A percentile compares a stretch with the other conserved stretches of the same genome.
Conservation (phyloP, 2,113 vertebrate genomes). For the Saccopteryx bilineata region DNA sequence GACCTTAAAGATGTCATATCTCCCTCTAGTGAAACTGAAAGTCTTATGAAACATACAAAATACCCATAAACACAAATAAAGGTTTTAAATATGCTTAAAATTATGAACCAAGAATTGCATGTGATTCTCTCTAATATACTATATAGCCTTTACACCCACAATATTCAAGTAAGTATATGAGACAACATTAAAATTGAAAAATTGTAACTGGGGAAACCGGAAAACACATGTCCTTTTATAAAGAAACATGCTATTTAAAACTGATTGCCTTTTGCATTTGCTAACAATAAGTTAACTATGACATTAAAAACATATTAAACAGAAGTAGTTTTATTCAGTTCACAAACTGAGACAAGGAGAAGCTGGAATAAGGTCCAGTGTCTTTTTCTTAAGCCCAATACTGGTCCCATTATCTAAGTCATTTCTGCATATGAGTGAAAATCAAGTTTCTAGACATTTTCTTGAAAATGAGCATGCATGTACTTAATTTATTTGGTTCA, state of each 20-base stretch:
- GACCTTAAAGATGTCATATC: background rate
- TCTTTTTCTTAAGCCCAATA: background rate
- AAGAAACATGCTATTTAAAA: background rate
- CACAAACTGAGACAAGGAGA: background rate
- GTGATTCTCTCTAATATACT: fast-evolving
- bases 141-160: background rate
- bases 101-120: background rate
- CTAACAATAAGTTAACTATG: background rate
- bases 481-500: background rate
- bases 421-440: background rate
- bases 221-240: background rate
- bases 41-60: background rate
- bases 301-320: background rate
- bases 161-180: background rate
- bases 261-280: background rate
- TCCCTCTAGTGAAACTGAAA: background rate
- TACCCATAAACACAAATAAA: background rate
- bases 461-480: background rate
- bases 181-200: background rate
- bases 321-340: background rate
- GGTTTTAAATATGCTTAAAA: background rate
- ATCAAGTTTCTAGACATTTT: background rate
- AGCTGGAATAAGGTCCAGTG: background rate
- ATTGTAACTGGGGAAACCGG: background rate
- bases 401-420: background rate